phyloP scores from a whole-genome alignment of 2,113 vertebrate genomes.

The Melanotaenia duboulayi region DNA sequence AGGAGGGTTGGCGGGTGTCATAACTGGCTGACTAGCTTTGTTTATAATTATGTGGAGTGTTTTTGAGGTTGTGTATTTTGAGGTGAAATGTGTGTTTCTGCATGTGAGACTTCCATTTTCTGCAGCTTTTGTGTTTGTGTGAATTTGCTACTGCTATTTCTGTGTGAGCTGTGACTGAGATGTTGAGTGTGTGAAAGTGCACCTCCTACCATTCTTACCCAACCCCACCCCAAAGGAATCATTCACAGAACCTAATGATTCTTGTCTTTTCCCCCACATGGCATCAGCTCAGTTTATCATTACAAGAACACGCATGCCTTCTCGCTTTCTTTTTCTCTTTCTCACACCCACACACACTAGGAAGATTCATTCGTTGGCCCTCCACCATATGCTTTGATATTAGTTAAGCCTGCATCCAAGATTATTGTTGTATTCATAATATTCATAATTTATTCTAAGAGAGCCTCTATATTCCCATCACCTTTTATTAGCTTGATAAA shows the following conservation, averaged over 20 bases:
- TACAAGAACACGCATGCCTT: constrained; percentile 46
- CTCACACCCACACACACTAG: constrained; percentile 43
- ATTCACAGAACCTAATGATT: constrained; percentile 72
- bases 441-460: constrained; percentile 81
- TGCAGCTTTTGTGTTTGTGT: constrained; percentile 45
- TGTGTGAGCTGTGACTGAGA: constrained; percentile 59
- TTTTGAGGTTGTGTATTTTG: constrained; percentile 39
- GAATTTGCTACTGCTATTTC: constrained; percentile 54
- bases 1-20: constrained; percentile 20
- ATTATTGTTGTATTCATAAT: constrained; percentile 76
- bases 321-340: not conserved
- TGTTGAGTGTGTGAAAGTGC: constrained; percentile 57
- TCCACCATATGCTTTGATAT: constrained; percentile 74
- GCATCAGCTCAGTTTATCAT: constrained; percentile 66
- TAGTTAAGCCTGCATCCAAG: constrained; percentile 90
- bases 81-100: constrained; percentile 38
- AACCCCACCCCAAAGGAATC: constrained; percentile 49
- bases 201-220: constrained; percentile 44
- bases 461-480: constrained; percentile 97
- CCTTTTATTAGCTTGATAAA: constrained; percentile 99
- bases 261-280: constrained; percentile 72
- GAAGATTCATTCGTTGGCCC: constrained; percentile 52
- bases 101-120: constrained; percentile 14
- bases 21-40: constrained; percentile 51
- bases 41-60: constrained; percentile 55